Evolutionary conservation across 2,113 vertebrate genomes (phyloP), one percentile per base, ranked within the genome.

Genomic region (Calyptommatus sinebrachiatus): DNA sequence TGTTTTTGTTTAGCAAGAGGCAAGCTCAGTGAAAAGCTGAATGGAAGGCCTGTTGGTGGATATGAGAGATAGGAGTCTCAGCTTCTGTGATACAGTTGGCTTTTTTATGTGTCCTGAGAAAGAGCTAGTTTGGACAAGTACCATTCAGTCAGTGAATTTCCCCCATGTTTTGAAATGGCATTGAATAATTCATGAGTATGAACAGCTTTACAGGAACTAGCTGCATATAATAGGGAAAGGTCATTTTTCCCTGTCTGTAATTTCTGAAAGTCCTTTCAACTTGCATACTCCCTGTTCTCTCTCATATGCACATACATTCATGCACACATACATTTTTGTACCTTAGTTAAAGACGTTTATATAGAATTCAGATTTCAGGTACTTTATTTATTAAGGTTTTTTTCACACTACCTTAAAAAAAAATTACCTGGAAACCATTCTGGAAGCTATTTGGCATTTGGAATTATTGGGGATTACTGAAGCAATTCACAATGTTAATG

Each of bases 111-210:
- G 0, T 71, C 65, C 26, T 22, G 71, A 81, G 20, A 79, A 57
- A 60, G 31, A 81, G n/a, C 4, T 78, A 4, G 45, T 87, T 83
- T 66, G 73, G 73, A 29, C 21, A 83, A 78, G 41, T 48, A 62
- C 46, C 66, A 35, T 62, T 65, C 20, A 78, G 22, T 53, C 75
- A n/a, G 18, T 76, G 65, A 87, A 63, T 85, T 83, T 78, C 48
- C 62, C 20, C 67, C 65, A 0, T 48, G 16, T 85, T 88, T 84
- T 10, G 66, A 79, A 80, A 85, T 35, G 1, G 53, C 72, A 29
- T 68, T 86, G 62, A 74, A 86, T 82, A 82, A 85, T 85, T 83
- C 1, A 46, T 29, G 10, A 70, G 10, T 69, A 48, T 66, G 12
- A 1, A 0, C 21, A 14, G 48, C 77, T 79, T 20, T 83, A 8